Conservation (phyloP, 2,888 invertebrate species). For the Bedellia somnulentella region DNA sequence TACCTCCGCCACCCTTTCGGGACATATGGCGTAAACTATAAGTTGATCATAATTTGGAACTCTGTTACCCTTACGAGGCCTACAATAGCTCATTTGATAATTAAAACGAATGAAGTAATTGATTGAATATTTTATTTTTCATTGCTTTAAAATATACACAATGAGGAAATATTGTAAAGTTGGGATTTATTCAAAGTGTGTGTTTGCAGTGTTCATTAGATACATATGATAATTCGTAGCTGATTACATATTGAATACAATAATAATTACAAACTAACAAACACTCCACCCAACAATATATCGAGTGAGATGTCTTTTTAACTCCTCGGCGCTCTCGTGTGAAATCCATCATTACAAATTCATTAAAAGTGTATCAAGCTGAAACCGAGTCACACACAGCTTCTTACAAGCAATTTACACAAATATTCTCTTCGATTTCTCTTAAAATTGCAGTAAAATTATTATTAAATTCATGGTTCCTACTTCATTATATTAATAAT, state of each 20-base stretch:
- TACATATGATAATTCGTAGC: conserved; percentile 49
- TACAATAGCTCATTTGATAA: no score
- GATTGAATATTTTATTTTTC: conserved; percentile 57
- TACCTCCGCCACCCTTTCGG: no score
- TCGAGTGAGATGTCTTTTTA: neutral
- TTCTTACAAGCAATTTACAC: conserved; percentile 15
- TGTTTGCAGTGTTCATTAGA: conserved; percentile 47
- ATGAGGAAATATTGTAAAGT: conserved; percentile 46
- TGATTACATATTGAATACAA: conserved; percentile 51
- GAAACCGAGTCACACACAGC: conserved; percentile 19
- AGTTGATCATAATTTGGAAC: no score
- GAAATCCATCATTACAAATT: no score
- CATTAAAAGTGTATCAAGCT: no score
- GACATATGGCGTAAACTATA: no score
- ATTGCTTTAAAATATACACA: conserved; percentile 61
- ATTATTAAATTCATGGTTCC: conserved; percentile 55
- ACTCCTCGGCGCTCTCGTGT: no score
- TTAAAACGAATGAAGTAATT: no score
- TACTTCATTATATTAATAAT: conserved; percentile 44
- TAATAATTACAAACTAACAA: conserved; percentile 32
- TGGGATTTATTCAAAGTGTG: conserved; percentile 40
- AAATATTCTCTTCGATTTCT: neutral
- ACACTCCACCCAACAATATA: no score
- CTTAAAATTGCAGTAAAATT: conserved; percentile 25
- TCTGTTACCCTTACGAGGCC: no score